Conservation (phyloP, 2,113 vertebrate species). For the Pipa parva region DNA sequence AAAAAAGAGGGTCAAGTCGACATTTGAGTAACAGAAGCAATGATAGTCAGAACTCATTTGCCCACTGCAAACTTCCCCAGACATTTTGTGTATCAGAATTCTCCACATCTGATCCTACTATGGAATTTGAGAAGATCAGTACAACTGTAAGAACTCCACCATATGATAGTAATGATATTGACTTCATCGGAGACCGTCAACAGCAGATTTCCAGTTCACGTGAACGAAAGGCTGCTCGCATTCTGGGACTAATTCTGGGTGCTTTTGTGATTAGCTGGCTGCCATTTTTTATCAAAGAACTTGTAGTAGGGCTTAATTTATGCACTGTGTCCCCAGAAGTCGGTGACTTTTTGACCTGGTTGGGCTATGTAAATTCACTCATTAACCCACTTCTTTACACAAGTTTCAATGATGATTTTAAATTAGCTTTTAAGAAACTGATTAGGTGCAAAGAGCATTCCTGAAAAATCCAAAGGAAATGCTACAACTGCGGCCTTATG, state of each 20-base stretch:
- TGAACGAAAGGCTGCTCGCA: constrained; percentile 81
- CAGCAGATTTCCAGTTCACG: constrained; percentile 72
- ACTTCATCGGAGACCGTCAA: constrained; percentile 64
- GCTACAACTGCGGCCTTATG: constrained; percentile 48
- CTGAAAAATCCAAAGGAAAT: constrained; percentile 37
- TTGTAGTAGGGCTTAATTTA: constrained; percentile 73
- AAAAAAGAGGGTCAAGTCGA: constrained; percentile 79
- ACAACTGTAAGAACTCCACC: constrained; percentile 56
- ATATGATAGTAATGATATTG: constrained; percentile 65
- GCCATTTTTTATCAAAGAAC: constrained; percentile 86
- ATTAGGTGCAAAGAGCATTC: constrained; percentile 71
- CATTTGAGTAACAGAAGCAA: constrained; percentile 77
- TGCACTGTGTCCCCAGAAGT: constrained; percentile 67
- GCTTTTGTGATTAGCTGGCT: constrained; percentile 87
- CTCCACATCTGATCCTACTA: constrained; percentile 71
- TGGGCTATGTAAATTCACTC: constrained; percentile 86
- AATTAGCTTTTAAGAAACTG: constrained; percentile 80
- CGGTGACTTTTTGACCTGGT: constrained; percentile 81
- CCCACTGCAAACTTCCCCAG: constrained; percentile 71
- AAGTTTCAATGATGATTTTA: constrained; percentile 90
- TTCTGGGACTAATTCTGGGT: constrained; percentile 80
- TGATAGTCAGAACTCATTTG: constrained; percentile 75
- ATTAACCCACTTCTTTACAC: constrained; percentile 88
- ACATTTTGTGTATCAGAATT: constrained; percentile 77
- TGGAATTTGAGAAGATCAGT: constrained; percentile 66